These are phyloP conservation scores for Meandrusa payeni DNA, from an alignment of 2,888 invertebrate genomes.

Conservation along the genomic window DNA sequence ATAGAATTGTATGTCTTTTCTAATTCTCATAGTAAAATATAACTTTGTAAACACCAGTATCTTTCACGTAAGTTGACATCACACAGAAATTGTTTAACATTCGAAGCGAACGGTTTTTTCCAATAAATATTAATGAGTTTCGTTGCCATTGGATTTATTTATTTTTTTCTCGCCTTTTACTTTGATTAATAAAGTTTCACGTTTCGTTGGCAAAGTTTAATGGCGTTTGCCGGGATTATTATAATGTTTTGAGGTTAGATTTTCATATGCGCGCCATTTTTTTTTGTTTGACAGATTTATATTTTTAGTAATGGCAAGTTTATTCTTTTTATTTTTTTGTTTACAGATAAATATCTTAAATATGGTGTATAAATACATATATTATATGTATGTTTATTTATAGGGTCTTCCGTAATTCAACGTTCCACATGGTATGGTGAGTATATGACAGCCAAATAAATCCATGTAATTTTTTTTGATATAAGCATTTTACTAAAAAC, in stretches of 20 bases:
- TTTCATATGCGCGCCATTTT: not conserved
- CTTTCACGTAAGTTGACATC: slow-evolving; percentile 47
- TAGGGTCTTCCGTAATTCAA: no score
- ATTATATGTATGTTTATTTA: no score
- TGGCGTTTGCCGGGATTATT: slow-evolving; percentile 7
- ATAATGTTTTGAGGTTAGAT: slow-evolving; percentile 15
- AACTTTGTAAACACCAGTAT: slow-evolving; percentile 25
- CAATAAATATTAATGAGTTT: slow-evolving; percentile 61
- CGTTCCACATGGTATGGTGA: no score
- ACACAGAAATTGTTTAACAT: slow-evolving; percentile 54
- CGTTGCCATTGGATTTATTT: slow-evolving; percentile 39
- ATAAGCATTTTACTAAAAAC: no score
- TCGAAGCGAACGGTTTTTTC: slow-evolving; percentile 47
- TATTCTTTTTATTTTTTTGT: slow-evolving; percentile 3
- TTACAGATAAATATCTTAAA: no score
- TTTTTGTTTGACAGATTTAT: no score
- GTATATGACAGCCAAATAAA: no score
- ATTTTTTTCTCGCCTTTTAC: slow-evolving; percentile 41
- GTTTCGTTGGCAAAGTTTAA: slow-evolving; percentile 26
- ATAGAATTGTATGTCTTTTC: slow-evolving; percentile 25
- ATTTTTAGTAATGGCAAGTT: no score
- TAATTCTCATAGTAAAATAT: slow-evolving; percentile 23
- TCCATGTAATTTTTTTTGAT: no score
- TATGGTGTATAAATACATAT: no score
- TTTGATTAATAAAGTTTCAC: slow-evolving; percentile 64